Evolutionary conservation across 1,140 invertebrate genomes (phyloP).

Genomic region (Callitettix versicolor): DNA sequence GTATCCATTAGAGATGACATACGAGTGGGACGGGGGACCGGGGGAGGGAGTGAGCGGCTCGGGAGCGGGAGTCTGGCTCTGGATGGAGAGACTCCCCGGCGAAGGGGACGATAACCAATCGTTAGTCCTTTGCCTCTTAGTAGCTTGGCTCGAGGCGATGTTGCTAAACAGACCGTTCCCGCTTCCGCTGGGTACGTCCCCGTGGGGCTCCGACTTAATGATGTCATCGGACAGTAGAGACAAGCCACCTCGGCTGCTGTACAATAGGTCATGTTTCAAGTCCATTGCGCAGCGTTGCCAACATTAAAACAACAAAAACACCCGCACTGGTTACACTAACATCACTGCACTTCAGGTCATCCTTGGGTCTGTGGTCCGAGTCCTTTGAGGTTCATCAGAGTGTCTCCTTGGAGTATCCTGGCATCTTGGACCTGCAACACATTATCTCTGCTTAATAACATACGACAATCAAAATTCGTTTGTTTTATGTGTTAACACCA

Average conservation of each 20-base stretch:
- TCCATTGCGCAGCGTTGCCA: neutral
- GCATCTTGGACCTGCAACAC: too few relatives aligned
- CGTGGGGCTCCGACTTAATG: constrained; percentile 27
- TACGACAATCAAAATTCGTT: too few relatives aligned
- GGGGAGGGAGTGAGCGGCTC: constrained; percentile 47
- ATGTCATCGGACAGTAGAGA: neutral
- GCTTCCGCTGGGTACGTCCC: constrained; percentile 21
- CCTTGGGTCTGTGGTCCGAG: too few relatives aligned
- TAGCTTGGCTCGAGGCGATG: constrained; percentile 28
- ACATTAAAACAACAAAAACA: too few relatives aligned
- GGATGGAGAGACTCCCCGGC: constrained; percentile 30
- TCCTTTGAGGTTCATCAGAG: too few relatives aligned
- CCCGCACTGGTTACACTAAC: too few relatives aligned
- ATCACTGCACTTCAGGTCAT: too few relatives aligned
- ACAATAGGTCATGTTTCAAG: constrained; percentile 7
- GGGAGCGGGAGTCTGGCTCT: constrained; percentile 36
- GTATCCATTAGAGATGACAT: constrained; percentile 60
- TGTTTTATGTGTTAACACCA: too few relatives aligned
- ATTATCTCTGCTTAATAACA: too few relatives aligned
- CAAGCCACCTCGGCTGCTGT: neutral
- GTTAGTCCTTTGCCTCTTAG: constrained; percentile 37
- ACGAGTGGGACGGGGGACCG: constrained; percentile 41
- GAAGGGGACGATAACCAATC: constrained; percentile 49
- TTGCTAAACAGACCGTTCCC: constrained; percentile 27
- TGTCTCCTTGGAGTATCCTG: too few relatives aligned